phyloP scores from a whole-genome alignment of 2,888 invertebrate species.

The Lycia hirtaria region DNA sequence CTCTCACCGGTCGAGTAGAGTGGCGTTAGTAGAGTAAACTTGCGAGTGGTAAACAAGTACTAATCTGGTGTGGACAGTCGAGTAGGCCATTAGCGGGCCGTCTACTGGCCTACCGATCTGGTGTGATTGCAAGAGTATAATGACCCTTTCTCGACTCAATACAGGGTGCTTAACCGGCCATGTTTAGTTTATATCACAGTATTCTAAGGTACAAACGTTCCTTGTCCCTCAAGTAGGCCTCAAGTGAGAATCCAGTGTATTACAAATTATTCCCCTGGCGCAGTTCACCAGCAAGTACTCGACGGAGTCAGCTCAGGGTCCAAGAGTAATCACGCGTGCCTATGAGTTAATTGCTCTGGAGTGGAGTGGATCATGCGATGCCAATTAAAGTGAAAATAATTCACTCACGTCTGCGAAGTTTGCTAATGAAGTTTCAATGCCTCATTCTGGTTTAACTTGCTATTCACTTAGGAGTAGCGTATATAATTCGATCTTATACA shows the following conservation, averaged over 20 bases:
- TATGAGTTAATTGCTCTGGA: slow-evolving; percentile 17
- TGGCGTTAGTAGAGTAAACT: too few species aligned
- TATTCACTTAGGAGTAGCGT: neutral
- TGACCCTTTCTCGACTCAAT: too few species aligned
- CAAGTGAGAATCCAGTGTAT: slow-evolving; percentile 18
- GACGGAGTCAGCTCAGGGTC: slow-evolving; percentile 1
- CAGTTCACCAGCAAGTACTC: slow-evolving; percentile 17
- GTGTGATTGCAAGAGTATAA: too few species aligned
- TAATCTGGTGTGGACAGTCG: too few species aligned
- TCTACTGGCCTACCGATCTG: too few species aligned
- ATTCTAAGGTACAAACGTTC: neutral
- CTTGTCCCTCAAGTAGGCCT: neutral
- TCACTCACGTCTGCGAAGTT: slow-evolving; percentile 22
- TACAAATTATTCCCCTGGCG: slow-evolving; percentile 19
- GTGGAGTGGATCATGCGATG: slow-evolving; percentile 5
- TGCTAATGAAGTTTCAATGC: slow-evolving; percentile 16
- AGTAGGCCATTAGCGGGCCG: too few species aligned
- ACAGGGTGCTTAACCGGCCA: too few species aligned
- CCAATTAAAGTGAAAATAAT: slow-evolving; percentile 24
- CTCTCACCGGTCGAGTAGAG: too few species aligned
- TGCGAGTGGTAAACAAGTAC: too few species aligned
- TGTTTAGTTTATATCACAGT: too few species aligned
- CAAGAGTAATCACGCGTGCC: slow-evolving; percentile 19
- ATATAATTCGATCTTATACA: too few species aligned
- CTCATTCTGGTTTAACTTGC: slow-evolving; percentile 3